phyloP scores from a whole-genome alignment of 2,888 invertebrate genomes.

The Dynastes hyllus region DNA sequence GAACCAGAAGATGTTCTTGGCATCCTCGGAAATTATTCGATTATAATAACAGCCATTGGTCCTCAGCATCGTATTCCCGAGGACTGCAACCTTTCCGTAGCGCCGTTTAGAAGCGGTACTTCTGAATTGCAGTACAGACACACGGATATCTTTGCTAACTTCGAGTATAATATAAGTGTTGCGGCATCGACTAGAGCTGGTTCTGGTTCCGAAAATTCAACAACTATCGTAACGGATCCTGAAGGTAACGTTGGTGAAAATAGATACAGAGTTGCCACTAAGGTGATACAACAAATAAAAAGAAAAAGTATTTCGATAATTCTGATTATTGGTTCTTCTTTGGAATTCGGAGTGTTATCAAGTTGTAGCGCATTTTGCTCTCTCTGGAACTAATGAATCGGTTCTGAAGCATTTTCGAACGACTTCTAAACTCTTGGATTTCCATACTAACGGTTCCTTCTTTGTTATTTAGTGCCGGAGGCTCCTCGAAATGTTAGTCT shows the following conservation, averaged over 20 bases:
- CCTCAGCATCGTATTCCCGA: constrained; percentile 53
- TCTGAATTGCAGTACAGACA: neutral
- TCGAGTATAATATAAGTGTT: constrained; percentile 48
- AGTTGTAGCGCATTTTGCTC: too few relatives aligned
- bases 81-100: constrained; percentile 32
- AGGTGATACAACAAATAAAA: too few relatives aligned
- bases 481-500: neutral
- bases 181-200: constrained; percentile 36
- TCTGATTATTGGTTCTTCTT: too few relatives aligned
- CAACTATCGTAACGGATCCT: constrained; percentile 14
- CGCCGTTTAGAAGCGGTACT: neutral
- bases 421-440: neutral
- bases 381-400: too few relatives aligned
- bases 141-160: constrained; percentile 41
- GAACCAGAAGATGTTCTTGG: constrained; percentile 57
- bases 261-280: neutral
- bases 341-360: too few relatives aligned
- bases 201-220: constrained; percentile 8
- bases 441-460: neutral
- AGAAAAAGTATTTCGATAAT: too few relatives aligned
- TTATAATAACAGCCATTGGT: constrained; percentile 49
- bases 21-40: constrained; percentile 51
- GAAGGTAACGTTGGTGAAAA: constrained; percentile 14
- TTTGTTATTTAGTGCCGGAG: neutral
- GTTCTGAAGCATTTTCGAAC: too few relatives aligned